Evolutionary conservation across 2,113 vertebrate species (phyloP), one percentile per base, ranked within the genome.

Genomic region (Bambusicola thoracicus): DNA sequence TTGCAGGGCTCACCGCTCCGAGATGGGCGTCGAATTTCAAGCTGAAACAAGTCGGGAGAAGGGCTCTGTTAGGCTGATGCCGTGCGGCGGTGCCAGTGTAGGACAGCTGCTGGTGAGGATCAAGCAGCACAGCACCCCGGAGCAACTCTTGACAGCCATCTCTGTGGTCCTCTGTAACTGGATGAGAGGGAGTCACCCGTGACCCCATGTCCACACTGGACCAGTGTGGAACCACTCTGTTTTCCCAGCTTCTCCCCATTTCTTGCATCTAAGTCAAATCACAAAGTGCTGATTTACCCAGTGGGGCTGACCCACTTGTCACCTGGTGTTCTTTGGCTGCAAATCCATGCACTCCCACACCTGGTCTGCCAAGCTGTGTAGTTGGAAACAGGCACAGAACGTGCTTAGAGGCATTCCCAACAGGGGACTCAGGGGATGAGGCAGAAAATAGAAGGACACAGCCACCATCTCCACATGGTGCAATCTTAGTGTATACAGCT

Each of bases 1-100:
- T 0, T 8, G 2, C 2, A 0, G 12, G 10, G 10, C 51, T 55
- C 15, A 29, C 8, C 4, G 51, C 29, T 30, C 27, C 17, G 49
- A 51, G 49, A 13, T 27, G 24, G 49, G 24, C 49, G 8, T 51
- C 27, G 22, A 27, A 13, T 22, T 40, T 76, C 18, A 9, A 0
- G 4, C 8, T 6, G 10, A 40, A 22, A 1, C 36, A 8, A 19
- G 2, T 55, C 66, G 36, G 38, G 19, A 16, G 12, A 59, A 66
- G 11, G 15, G 15, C 19, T 69, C 51, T 67, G 9, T 49, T 21
- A 14, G 24, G 24, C 25, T 38, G 66, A 6, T 29, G 10, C 13
- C 3, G 2, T 10, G 34, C 43, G 40, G 6, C 1, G 1, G 11
- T 63, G 62, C 27, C 13, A n/a, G 48, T 34, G 43, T n/a, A 32